Conservation (phyloP, 2,113 vertebrate species). For the Stegostoma tigrinum region DNA sequence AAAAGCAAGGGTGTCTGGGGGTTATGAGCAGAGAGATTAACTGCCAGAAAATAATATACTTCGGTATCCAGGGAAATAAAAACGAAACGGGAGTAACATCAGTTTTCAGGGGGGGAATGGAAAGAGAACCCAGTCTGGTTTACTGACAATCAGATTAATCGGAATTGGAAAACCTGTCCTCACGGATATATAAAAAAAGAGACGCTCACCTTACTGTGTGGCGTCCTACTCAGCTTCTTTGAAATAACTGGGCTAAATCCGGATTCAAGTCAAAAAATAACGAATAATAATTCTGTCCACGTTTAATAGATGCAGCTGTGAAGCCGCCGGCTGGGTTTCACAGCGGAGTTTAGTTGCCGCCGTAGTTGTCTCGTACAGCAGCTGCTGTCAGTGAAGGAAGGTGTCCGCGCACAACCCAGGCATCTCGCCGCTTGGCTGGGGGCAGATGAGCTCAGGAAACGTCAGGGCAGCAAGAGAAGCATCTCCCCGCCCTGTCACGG, state of each 20-base stretch:
- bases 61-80: neutral
- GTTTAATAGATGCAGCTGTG: neutral
- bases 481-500: neutral
- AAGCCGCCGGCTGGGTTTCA: neutral
- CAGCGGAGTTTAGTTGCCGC: neutral
- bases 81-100: neutral
- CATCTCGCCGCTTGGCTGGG: neutral
- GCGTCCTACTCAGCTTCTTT: neutral
- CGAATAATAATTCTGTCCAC: neutral
- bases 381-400: neutral
- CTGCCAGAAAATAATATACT: constrained; percentile 1
- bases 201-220: neutral
- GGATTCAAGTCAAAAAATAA: neutral
- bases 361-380: neutral
- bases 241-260: constrained; percentile 3
- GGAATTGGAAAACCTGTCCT: neutral
- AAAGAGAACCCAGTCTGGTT: neutral
- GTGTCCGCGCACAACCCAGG: neutral
- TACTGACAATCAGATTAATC: neutral
- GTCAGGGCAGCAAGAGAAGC: neutral
- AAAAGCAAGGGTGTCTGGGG: neutral
- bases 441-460: neutral
- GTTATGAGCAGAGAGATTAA: neutral
- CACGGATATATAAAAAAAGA: neutral
- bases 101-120: neutral